Evolutionary conservation across 2,888 invertebrate species (phyloP), one percentile per base, ranked within the genome.

Genomic region (Siphlonurus alternatus): DNA sequence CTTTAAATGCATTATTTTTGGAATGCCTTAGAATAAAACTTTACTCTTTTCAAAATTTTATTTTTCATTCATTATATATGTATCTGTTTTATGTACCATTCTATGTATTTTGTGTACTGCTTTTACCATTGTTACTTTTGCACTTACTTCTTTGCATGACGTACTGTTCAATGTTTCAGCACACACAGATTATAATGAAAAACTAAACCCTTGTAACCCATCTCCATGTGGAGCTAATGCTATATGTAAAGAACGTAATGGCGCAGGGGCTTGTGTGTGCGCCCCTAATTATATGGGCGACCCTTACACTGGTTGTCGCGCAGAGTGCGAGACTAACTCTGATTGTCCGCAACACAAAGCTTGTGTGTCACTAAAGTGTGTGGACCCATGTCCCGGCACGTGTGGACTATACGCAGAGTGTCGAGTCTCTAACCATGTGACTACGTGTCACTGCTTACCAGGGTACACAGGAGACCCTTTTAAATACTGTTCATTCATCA

Each of bases 141-240:
- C 62, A 62, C 54, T n/a, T n/a, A n/a, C n/a, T n/a, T n/a, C n/a
- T n/a, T n/a, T n/a, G n/a, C n/a, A n/a, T n/a, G n/a, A n/a, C n/a
- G n/a, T n/a, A n/a, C n/a, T n/a, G n/a, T n/a, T n/a, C n/a, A n/a
- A n/a, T n/a, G n/a, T n/a, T n/a, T n/a, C n/a, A n/a, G n/a, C n/a
- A n/a, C n/a, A n/a, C n/a, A n/a, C n/a, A n/a, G n/a, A n/a, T n/a
- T n/a, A n/a, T n/a, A n/a, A n/a, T n/a, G n/a, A n/a, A n/a, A n/a
- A n/a, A n/a, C 67, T 10, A 66, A 59, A 54, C 24, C 90, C 92
- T 2, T 91, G 92, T 71, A 80, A 80, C 64, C 90, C 90, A 62
- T 88, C 89, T 65, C 91, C 91, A 1, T 93, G 93, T 72, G 93
- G 93, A 53, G 87, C 86, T 2, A 88, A 89, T 70, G 88, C 91